Evolutionary conservation across 2,113 vertebrate species (phyloP).

Genomic region (Dicaeum eximium): DNA sequence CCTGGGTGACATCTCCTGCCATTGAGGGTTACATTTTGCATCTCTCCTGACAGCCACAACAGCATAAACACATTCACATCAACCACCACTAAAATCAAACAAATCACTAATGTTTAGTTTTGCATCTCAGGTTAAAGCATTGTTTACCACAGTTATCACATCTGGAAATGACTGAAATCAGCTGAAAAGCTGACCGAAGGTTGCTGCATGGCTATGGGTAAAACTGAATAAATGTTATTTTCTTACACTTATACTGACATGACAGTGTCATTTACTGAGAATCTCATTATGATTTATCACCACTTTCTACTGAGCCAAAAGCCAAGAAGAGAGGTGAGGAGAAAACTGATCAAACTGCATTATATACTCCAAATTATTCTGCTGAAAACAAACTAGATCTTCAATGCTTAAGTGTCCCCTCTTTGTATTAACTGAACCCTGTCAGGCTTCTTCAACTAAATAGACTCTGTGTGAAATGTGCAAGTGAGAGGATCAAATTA

Average conservation of each 20-base stretch:
- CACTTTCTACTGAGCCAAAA: not conserved
- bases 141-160: not conserved
- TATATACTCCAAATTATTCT: not conserved
- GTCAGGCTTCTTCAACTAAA: not conserved
- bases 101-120: not conserved
- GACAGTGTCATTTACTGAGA: not conserved
- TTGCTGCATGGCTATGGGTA: not conserved
- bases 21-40: not conserved
- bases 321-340: not conserved
- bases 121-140: not conserved
- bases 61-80: not conserved
- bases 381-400: not conserved
- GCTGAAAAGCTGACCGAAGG: not conserved
- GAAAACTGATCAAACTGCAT: not conserved
- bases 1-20: not conserved
- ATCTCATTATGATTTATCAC: not conserved
- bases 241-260: not conserved
- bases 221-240: not conserved
- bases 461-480: not conserved
- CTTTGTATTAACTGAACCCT: not conserved
- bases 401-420: not conserved
- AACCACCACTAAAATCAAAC: not conserved
- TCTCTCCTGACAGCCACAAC: not conserved
- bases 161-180: not conserved
- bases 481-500: not conserved